Conservation (phyloP, 2,888 invertebrate species). For the Crepidodera aurea region DNA sequence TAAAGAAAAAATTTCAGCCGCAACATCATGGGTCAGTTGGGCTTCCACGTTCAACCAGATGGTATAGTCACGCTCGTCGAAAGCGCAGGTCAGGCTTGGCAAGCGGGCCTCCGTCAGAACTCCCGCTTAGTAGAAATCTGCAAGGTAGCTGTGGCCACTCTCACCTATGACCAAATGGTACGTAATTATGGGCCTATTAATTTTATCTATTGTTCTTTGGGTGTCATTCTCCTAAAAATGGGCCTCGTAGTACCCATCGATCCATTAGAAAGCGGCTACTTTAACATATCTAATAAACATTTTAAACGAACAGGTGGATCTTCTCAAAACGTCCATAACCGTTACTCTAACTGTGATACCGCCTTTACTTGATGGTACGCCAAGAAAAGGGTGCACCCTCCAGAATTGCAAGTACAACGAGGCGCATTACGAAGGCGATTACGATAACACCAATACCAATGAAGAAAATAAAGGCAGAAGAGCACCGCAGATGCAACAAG, state of each 20-base stretch:
- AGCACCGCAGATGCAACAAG: conserved; percentile 62
- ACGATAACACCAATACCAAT: conserved; percentile 68
- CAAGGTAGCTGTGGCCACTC: conserved; percentile 82
- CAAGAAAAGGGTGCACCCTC: conserved; percentile 72
- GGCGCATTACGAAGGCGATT: conserved; percentile 69
- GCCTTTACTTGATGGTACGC: conserved; percentile 73
- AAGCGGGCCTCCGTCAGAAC: conserved; percentile 88
- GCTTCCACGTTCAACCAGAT: conserved; percentile 91
- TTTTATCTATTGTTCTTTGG: too few relatives aligned
- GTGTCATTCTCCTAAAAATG: too few relatives aligned
- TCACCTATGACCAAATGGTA: conserved; percentile 87
- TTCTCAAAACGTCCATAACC: conserved; percentile 86
- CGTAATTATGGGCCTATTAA: too few relatives aligned
- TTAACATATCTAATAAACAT: too few relatives aligned
- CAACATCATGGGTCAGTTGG: conserved; percentile 84
- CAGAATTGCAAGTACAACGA: conserved; percentile 66
- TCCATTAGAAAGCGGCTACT: too few relatives aligned
- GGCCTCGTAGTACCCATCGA: too few relatives aligned
- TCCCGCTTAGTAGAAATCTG: conserved; percentile 83
- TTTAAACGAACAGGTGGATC: conserved; percentile 74
- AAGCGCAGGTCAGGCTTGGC: conserved; percentile 72
- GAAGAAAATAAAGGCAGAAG: conserved; percentile 50
- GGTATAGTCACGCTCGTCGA: conserved; percentile 94
- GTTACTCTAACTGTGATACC: conserved; percentile 86
- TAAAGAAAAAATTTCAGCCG: conserved; percentile 58